Conservation (phyloP, 2,888 invertebrate species). For the Candidula unifasciata region DNA sequence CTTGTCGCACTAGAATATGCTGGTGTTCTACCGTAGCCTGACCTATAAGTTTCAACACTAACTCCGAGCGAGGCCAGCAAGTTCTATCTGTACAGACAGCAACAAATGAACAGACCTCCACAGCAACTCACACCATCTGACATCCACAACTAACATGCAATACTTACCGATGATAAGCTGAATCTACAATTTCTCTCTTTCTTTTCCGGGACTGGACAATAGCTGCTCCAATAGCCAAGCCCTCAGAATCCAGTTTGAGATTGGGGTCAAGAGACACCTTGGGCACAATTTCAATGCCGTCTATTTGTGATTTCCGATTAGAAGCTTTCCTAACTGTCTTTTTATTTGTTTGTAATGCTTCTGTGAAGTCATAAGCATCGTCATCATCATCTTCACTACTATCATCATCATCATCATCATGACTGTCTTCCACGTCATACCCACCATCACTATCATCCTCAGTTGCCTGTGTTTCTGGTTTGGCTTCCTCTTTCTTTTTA, state of each 20-base stretch:
- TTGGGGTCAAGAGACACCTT: constrained; percentile 29
- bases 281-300: constrained; percentile 51
- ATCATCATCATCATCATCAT: constrained; percentile 64
- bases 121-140: background rate
- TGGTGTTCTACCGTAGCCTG: no score
- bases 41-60: no score
- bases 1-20: no score
- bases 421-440: constrained; percentile 52
- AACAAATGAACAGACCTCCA: background rate
- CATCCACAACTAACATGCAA: background rate
- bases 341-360: constrained; percentile 69
- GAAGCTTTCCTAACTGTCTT: constrained; percentile 41
- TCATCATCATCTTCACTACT: constrained; percentile 59
- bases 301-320: background rate
- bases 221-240: constrained; percentile 93
- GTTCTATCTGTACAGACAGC: background rate
- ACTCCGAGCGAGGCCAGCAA: no score
- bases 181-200: constrained; percentile 92
- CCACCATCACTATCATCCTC: constrained; percentile 44
- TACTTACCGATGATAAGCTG: constrained; percentile 88
- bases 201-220: constrained; percentile 93
- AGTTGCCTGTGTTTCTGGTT: background rate
- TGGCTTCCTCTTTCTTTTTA: constrained; percentile 8
- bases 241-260: constrained; percentile 82
- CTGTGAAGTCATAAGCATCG: constrained; percentile 50